Base-by-base conservation (phyloP, 1,140 invertebrate species). In the Brachionus angularis region DNA sequence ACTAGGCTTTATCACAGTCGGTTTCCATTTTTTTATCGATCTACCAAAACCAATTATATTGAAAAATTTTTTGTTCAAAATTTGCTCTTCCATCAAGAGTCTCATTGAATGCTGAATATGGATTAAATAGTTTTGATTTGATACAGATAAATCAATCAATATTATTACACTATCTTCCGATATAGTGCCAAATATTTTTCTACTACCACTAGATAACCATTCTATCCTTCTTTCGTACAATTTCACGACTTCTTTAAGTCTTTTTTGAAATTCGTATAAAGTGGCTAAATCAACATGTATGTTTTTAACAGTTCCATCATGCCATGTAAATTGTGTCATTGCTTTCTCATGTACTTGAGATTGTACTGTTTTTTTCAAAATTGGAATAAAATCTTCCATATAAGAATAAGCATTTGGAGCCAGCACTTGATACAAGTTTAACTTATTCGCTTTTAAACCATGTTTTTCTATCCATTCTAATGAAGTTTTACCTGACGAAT, bases 241-340 rank as follows among this genome's bases (percentile, higher is more conserved):
- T 31, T 75, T 74, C 4, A 82, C 81, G 25, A 74, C 75, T 16
- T 76, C 76, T 55, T 76, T 77, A 5, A 82, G 75, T 58, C 79
- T 77, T 73, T 81, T 81, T 75, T 82, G 81, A 74, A 81, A 82
- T 62, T 82, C 80, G 77, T 81, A 81, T 46, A 82, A 71, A 69
- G 78, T 75, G 1, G 78, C 75, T 76, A 82, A 77, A 72, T 82
- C 79, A 14, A 81, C 80, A 69, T 82, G 81, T 33, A 82, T 75
- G 73, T 82, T 82, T 73, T 78, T 81, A 27, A 77, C 73, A 12
- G 80, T 76, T 4, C 81, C 81, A 75, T 82, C 81, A 74, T 79
- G 77, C 81, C 81, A 82, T 14, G 76, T 67, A 62, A 82, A 81
- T 76, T 80, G 80, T 7, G 78, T 76, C 80, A 82, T 81, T 4